Base-by-base conservation (phyloP, 2,797 vertebrate genomes). In the Hippocampus kuda region DNA sequence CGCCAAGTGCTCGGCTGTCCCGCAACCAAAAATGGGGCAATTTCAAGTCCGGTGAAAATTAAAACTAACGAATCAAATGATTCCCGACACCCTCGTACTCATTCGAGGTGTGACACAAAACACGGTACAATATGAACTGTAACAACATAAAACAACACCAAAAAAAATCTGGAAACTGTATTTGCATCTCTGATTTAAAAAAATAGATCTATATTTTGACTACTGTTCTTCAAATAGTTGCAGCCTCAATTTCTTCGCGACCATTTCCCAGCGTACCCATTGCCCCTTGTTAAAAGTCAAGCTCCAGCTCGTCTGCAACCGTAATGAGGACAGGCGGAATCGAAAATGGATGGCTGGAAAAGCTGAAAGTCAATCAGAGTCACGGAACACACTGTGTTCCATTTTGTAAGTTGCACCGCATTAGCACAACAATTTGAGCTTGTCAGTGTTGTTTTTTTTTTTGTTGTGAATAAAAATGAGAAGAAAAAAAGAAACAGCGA, bases 371-470 rank as follows among this genome's bases (percentile, higher is more conserved):
- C 56, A 59, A 59, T 59, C 26, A 59, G 59, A 59, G 59, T 38
- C 59, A 61, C 18, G 59, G 59, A 20, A 61, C 16, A 34, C 27
- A 6, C 2, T 56, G 49, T 22, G 53, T 61, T 34, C 59, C 59
- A 38, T 38, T 38, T 61, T 34, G 15, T 3, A 61, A 61, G 16
- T 59, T 42, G 62, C 64, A 49, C n/a, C 16, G 10, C 11, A 66
- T 53, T 34, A 53, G 65, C 69, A 77, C 73, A 64, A 48, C 44
- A 27, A 65, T 64, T 64, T 27, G 24, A 27, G 44, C 24, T 16
- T 61, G 9, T 26, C 42, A 16, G 48, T 27, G 15, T 20, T 27
- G 18, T 44, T 44, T 41, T 5, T 38, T 38, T 4, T 8, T 38
- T 38, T 7, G 34, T 38, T 38, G 6, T 38, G 34, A 8, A 38